These are phyloP conservation scores for Cryptus viduatorius DNA, from an alignment of 2,888 invertebrate species.

Conservation along the genomic window DNA sequence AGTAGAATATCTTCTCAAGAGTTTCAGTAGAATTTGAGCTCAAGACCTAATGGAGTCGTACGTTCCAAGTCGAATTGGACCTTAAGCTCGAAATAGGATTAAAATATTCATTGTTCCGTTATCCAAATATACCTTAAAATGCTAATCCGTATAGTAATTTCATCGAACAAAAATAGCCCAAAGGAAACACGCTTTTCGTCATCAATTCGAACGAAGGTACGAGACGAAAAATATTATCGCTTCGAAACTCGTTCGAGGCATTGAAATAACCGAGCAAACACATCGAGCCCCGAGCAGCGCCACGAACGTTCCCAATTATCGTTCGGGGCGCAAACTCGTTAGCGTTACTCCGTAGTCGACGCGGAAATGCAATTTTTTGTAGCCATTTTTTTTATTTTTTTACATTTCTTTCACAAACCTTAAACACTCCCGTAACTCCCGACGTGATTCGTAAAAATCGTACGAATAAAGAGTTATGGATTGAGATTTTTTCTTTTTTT, in stretches of 20 bases:
- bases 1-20: not conserved
- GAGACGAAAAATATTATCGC: conserved; percentile 12
- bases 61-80: no score
- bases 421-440: not conserved
- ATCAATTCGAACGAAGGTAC: not conserved
- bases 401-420: not conserved
- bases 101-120: no score
- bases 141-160: no score
- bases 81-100: no score
- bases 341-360: conserved; percentile 44
- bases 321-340: conserved; percentile 62
- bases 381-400: not conserved
- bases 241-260: not conserved
- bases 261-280: not conserved
- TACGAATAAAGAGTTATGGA: not conserved
- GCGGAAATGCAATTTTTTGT: conserved; percentile 33
- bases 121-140: no score
- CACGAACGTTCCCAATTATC: conserved; percentile 58
- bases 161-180: no score
- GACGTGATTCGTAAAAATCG: not conserved
- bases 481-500: no score
- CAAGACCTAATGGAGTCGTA: no score
- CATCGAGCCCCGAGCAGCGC: not conserved
- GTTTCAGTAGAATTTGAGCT: no score
- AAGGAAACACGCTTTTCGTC: not conserved